Conservation (phyloP, 2,113 vertebrate species). For the Budorcas taxicolor region DNA sequence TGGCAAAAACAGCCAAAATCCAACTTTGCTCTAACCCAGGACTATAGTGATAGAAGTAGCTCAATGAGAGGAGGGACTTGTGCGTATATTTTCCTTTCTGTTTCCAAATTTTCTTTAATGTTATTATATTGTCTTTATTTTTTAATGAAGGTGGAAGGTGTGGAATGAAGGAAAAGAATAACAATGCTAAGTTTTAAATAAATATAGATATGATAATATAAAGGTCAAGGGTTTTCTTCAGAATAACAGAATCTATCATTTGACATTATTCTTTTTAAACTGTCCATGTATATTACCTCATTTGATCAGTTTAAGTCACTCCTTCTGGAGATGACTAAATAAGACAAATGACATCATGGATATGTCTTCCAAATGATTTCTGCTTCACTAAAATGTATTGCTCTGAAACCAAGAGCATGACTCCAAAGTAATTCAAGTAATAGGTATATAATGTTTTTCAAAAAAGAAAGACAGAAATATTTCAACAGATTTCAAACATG, state of each 20-base stretch:
- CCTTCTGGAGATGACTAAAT: neutral
- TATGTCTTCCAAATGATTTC: slow-evolving; percentile 3
- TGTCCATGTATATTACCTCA: neutral
- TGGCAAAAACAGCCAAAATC: neutral
- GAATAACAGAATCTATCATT: neutral
- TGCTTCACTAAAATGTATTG: neutral
- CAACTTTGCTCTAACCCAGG: neutral
- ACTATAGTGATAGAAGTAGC: neutral
- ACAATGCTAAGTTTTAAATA: neutral
- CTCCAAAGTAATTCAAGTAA: neutral
- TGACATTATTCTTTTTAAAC: neutral
- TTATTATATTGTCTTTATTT: neutral
- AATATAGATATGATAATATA: neutral
- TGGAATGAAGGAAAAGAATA: neutral
- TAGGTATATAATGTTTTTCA: neutral
- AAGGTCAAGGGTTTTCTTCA: neutral
- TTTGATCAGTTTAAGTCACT: neutral
- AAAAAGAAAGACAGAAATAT: neutral
- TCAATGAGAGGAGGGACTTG: neutral
- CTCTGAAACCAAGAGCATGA: neutral
- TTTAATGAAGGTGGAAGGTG: neutral
- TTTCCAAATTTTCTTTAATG: neutral
- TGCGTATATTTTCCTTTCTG: neutral
- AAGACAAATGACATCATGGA: neutral
- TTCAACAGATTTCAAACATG: neutral